Base-by-base conservation (phyloP, 2,113 vertebrate species). In the Gallinago undulata region DNA sequence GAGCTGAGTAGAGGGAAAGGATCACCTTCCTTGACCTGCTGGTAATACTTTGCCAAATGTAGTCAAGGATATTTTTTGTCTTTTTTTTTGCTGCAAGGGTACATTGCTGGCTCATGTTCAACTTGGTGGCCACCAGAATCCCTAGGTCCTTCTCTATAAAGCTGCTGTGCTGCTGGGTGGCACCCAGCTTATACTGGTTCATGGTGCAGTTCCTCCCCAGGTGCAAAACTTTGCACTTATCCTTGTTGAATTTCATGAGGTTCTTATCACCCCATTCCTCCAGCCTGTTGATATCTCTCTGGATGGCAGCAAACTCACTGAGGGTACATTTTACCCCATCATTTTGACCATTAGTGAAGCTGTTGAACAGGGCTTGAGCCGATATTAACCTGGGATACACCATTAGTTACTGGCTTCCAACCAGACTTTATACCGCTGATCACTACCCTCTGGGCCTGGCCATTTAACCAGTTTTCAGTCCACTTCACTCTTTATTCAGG, bases 51-150 rank as follows among this genome's bases (percentile, higher is more conserved):
- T 56, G 8, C 17, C 27, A 55, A 47, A 13, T 47, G 18, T 6
- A 47, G 7, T 11, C 3, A 1, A 33, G 39, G 22, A 74, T 47
- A 56, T 7, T 8, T 22, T 33, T 47, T 0, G 1, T 16, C 18
- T 33, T 37, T 47, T 41, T 47, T 41, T 47, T 85, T 75, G 41
- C 19, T 1, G 0, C 15, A 27, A 55, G 22, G 13, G 18, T 27
- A 23, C 11, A 7, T 39, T 47, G 10, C 33, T 66, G 13, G 13
- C 27, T 74, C 27, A 10, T 37, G 41, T 66, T 55, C 33, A 37
- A 13, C 17, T 33, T 47, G 21, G 12, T 74, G 21, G 37, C 22
- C 27, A 51, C 24, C 56, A 62, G 67, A 72, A 62, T 39, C 14
- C 24, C 10, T 15, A n/a, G 24, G 3, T 51, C 21, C 39, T 73